phyloP scores from a whole-genome alignment of 2,797 vertebrate genomes.

The Mus minutoides region DNA sequence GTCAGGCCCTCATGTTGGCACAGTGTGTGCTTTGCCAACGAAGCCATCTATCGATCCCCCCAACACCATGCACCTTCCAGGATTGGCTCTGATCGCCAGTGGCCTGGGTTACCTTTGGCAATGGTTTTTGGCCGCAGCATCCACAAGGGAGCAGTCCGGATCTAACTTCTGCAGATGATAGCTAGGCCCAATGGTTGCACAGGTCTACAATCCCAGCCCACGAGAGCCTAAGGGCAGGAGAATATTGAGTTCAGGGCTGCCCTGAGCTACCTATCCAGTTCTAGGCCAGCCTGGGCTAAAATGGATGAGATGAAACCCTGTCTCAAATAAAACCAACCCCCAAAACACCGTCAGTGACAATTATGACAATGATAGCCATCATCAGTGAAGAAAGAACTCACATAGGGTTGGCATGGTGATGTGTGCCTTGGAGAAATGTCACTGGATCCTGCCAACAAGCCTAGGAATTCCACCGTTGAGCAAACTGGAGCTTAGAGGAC shows the following conservation, averaged over 20 bases:
- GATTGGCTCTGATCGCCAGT: background rate
- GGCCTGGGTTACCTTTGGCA: background rate
- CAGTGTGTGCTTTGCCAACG: background rate
- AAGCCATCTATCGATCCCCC: background rate
- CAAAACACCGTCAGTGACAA: background rate
- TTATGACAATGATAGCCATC: fast-evolving
- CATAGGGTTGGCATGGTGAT: fast-evolving
- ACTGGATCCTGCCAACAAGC: background rate
- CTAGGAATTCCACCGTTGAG: background rate
- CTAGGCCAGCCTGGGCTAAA: background rate
- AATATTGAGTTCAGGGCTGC: background rate
- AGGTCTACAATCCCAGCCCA: background rate
- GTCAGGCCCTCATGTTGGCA: background rate
- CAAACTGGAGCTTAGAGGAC: background rate
- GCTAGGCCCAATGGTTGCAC: background rate
- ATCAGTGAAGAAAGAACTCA: background rate
- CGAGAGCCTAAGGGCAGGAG: background rate
- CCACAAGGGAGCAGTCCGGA: background rate
- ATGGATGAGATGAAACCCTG: background rate
- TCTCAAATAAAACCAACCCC: background rate
- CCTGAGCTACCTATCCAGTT: background rate
- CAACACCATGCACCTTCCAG: background rate
- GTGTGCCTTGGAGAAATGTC: background rate
- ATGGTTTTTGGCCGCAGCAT: too few relatives aligned
- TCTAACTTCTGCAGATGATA: background rate